Evolutionary conservation across 2,113 vertebrate species (phyloP).

Genomic region (Dendropsophus ebraccatus): DNA sequence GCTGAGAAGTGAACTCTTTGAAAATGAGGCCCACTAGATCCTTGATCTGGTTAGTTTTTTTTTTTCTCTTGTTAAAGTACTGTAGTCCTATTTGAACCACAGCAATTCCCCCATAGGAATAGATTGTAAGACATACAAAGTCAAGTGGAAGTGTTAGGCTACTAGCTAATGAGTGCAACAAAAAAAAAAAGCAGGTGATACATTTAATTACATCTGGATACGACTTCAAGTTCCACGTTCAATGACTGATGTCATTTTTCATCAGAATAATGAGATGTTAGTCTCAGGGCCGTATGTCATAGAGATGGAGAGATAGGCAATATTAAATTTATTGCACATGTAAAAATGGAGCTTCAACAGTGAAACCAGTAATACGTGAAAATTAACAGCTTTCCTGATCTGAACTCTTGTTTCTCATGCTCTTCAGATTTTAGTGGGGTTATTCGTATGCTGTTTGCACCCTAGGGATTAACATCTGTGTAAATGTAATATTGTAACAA

Average conservation of each 20-base stretch:
- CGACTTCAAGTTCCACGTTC: conserved; percentile 62
- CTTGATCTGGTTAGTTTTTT: conserved; percentile 31
- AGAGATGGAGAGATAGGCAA: conserved; percentile 61
- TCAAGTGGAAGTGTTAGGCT: conserved; percentile 60
- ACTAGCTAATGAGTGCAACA: conserved; percentile 65
- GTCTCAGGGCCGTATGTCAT: conserved; percentile 58
- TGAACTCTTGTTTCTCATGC: conserved; percentile 75
- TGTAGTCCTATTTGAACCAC: conserved; percentile 49
- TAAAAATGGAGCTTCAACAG: conserved; percentile 63
- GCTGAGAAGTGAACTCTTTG: conserved; percentile 56
- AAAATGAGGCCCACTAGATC: conserved; percentile 47
- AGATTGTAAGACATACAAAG: conserved; percentile 21
- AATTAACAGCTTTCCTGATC: conserved; percentile 74
- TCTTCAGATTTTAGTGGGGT: conserved; percentile 73
- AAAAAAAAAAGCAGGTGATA: conserved; percentile 62
- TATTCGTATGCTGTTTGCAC: conserved; percentile 74
- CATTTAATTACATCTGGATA: conserved; percentile 66
- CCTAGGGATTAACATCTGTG: conserved; percentile 80
- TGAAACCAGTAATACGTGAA: conserved; percentile 68
- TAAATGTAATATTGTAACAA: conserved; percentile 74
- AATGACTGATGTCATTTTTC: conserved; percentile 67
- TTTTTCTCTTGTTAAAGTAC: conserved; percentile 36
- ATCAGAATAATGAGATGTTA: conserved; percentile 62
- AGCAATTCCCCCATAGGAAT: conserved; percentile 33
- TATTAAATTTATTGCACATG: conserved; percentile 61